phyloP scores from a whole-genome alignment of 2,888 invertebrate genomes.

The Pristionchus mayeri region DNA sequence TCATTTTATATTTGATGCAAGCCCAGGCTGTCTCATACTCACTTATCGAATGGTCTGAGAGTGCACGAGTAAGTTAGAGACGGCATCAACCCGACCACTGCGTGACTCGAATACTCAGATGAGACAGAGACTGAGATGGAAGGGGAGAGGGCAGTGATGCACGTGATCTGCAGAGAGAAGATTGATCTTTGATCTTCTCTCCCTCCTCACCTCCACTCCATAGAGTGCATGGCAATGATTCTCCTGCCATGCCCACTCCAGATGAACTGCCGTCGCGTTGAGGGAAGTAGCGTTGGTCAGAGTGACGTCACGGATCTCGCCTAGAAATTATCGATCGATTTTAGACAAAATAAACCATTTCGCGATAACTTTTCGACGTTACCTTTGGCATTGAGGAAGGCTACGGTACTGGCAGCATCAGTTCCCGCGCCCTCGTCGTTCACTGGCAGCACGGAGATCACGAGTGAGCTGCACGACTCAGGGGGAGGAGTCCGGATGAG shows the following conservation, averaged over 20 bases:
- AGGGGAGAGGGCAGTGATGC: not conserved
- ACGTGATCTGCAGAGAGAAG: slow-evolving; percentile 5
- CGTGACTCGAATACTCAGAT: not conserved
- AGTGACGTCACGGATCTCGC: slow-evolving; percentile 62
- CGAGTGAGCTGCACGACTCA: slow-evolving; percentile 63
- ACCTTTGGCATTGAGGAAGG: slow-evolving; percentile 63
- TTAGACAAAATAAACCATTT: not conserved
- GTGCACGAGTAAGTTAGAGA: slow-evolving; percentile 26
- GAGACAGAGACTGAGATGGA: slow-evolving; percentile 28
- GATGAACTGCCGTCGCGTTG: slow-evolving; percentile 69
- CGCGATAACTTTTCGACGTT: not conserved
- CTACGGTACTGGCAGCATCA: slow-evolving; percentile 66
- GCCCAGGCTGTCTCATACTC: not conserved
- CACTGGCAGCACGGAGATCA: slow-evolving; percentile 67
- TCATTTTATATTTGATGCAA: not conserved
- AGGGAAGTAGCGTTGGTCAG: slow-evolving; percentile 60
- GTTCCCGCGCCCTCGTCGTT: slow-evolving; percentile 70
- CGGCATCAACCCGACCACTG: slow-evolving; percentile 9
- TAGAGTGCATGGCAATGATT: slow-evolving; percentile 43
- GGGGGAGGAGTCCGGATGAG: slow-evolving; percentile 56
- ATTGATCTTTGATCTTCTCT: not conserved
- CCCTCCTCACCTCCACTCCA: slow-evolving; percentile 33
- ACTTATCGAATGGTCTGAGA: slow-evolving; percentile 41
- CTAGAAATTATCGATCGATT: slow-evolving; percentile 27
- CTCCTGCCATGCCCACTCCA: slow-evolving; percentile 69